A percentile compares a stretch with the other conserved stretches of the same genome.
Conservation (phyloP, 2,888 invertebrate genomes). For the Leptinotarsa rubiginosa region DNA sequence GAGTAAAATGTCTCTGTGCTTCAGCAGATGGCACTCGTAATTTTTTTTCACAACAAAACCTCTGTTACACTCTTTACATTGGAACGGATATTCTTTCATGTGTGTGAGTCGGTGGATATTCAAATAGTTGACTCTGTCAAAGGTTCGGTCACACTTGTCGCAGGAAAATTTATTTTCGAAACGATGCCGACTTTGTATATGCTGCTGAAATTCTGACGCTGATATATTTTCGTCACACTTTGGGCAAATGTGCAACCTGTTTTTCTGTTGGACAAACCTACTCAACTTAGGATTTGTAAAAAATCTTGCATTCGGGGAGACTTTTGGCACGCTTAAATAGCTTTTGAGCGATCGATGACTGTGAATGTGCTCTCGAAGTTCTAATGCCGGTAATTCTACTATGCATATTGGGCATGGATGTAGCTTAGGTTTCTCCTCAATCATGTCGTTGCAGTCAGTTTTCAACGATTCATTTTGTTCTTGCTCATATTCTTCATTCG, state of each 20-base stretch:
- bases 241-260: constrained; percentile 55
- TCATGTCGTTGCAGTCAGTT: neutral
- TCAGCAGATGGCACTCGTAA: constrained; percentile 58
- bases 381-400: constrained; percentile 52
- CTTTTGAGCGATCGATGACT: constrained; percentile 57
- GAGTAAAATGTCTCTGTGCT: constrained; percentile 55
- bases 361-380: constrained; percentile 54
- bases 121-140: constrained; percentile 57
- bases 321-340: constrained; percentile 54
- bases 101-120: constrained; percentile 58
- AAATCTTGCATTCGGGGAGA: constrained; percentile 39
- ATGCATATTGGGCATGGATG: constrained; percentile 57
- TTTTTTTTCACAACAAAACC: constrained; percentile 58
- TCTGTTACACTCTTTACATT: constrained; percentile 57
- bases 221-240: constrained; percentile 51
- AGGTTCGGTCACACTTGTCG: constrained; percentile 57
- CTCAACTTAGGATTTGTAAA: constrained; percentile 26
- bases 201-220: constrained; percentile 50
- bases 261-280: constrained; percentile 46
- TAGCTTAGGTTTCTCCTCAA: neutral
- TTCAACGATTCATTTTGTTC: neutral
- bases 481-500: neutral
- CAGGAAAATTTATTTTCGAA: constrained; percentile 55
- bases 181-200: constrained; percentile 52
- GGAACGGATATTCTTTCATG: constrained; percentile 58